Evolutionary conservation across 2,888 invertebrate species (phyloP), one percentile per base, ranked within the genome.

Genomic region (Polylopha cassiicola): DNA sequence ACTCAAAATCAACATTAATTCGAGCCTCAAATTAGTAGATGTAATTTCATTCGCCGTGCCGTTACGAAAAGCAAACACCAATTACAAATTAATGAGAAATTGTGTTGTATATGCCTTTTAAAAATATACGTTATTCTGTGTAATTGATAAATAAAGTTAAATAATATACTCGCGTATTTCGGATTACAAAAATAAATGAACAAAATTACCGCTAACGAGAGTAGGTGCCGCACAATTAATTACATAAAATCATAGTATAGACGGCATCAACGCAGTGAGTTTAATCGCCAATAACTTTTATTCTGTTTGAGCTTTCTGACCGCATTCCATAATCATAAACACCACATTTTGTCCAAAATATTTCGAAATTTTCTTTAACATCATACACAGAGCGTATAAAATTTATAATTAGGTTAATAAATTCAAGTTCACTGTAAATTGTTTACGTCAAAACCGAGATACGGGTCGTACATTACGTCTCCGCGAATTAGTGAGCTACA

Each of bases 371-470:
- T 16, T 36, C 13, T 24, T 28, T 34, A 14, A 11, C 20, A 28
- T 14, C 9, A 3, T n/a, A 39, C 39, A 34, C n/a, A n/a, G 23
- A 11, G 18, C 18, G 34, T 30, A 20, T 41, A 44, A 32, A 39
- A 39, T 41, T 27, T 36, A 37, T 44, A 44, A 41, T 43, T 47
- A 53, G 55, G 59, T 54, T 58, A 55, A 60, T 61, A 60, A 64
- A 66, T 63, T 63, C 54, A 56, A 55, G 50, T 58, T 60, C 47
- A 44, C 37, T 26, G 32, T 29, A 34, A 39, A 46, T 51, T 62
- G 56, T 63, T 62, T 59, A 51, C 57, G 59, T 71, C 70, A 67
- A 57, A 64, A 57, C 55, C 53, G 52, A 61, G 67, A 74, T 55
- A 59, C 59, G 65, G 70, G 72, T 64, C 58, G 58, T 53, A 54